phyloP scores from a whole-genome alignment of 2,888 invertebrate species.

The Erannis defoliaria region DNA sequence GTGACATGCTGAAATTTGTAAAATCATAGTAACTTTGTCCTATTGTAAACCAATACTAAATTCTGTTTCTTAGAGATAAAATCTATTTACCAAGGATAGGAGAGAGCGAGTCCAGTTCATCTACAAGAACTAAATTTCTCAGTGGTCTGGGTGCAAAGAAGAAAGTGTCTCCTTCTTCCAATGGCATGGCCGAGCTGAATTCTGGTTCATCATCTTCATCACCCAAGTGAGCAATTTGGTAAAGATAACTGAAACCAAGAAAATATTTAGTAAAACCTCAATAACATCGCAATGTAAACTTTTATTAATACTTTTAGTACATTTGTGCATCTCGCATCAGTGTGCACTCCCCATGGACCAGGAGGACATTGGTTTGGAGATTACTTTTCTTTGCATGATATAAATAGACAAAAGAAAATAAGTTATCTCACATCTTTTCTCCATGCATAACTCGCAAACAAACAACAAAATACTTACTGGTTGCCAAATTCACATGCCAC shows the following conservation, averaged over 20 bases:
- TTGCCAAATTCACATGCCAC: slow-evolving; percentile 99
- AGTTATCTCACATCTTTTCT: slow-evolving; percentile 25
- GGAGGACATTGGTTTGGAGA: slow-evolving; percentile 89
- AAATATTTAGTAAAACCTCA: not conserved
- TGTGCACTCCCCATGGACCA: slow-evolving; percentile 83
- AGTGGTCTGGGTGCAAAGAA: slow-evolving; percentile 98
- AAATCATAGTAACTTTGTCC: not conserved
- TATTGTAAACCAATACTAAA: not conserved
- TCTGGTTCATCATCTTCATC: slow-evolving; percentile 99
- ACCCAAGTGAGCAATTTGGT: slow-evolving; percentile 99
- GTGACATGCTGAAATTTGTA: slow-evolving; percentile 88
- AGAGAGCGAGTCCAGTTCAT: slow-evolving; percentile 98
- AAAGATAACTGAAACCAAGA: slow-evolving; percentile 91
- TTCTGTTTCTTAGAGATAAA: not conserved
- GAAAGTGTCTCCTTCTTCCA: slow-evolving; percentile 99
- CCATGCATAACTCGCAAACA: slow-evolving; percentile 46
- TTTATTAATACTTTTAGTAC: not conserved
- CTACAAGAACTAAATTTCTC: slow-evolving; percentile 97
- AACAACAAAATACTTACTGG: slow-evolving; percentile 92
- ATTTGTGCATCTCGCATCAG: slow-evolving; percentile 85
- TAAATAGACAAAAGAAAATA: slow-evolving; percentile 53
- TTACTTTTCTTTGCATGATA: slow-evolving; percentile 74
- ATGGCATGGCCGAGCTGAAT: slow-evolving; percentile 98
- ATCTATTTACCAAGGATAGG: slow-evolving; percentile 91
- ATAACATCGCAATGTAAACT: not conserved